phyloP scores from a whole-genome alignment of 2,797 vertebrate genomes.

The Periparus ater region DNA sequence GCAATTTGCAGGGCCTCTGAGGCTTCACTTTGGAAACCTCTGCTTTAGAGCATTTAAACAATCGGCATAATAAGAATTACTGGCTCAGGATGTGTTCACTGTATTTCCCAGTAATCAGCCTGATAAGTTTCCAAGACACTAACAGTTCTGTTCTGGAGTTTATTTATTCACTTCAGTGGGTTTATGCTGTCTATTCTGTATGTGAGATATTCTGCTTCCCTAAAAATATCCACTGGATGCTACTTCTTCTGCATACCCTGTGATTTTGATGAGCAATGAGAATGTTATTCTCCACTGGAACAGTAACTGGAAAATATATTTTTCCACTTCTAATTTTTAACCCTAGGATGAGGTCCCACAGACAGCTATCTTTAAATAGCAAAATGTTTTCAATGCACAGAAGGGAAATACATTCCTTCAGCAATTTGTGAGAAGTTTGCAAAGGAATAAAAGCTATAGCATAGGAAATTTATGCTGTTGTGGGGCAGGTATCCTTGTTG shows the following conservation, averaged over 20 bases:
- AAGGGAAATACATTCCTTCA: not conserved
- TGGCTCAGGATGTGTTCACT: not conserved
- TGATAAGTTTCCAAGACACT: not conserved
- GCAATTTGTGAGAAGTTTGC: not conserved
- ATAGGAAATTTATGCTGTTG: not conserved
- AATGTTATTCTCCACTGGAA: not conserved
- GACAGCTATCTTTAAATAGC: not conserved
- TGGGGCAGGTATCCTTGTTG: not conserved
- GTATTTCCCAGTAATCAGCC: not conserved
- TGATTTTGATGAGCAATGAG: not conserved
- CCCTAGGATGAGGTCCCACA: not conserved
- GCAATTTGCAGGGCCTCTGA: not conserved
- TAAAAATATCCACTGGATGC: not conserved
- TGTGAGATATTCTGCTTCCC: not conserved
- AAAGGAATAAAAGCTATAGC: not conserved
- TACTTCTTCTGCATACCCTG: not conserved
- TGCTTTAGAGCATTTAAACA: not conserved
- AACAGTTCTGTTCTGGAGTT: not conserved
- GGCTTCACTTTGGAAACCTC: not conserved
- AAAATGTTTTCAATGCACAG: not conserved
- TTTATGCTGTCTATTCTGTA: not conserved
- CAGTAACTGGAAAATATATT: not conserved
- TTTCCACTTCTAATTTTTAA: conserved; percentile 6
- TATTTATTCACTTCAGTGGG: not conserved
- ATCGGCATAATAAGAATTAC: not conserved